These are phyloP conservation scores for Caenorhabditis wallacei DNA, from an alignment of 2,888 invertebrate genomes.

Conservation along the genomic window DNA sequence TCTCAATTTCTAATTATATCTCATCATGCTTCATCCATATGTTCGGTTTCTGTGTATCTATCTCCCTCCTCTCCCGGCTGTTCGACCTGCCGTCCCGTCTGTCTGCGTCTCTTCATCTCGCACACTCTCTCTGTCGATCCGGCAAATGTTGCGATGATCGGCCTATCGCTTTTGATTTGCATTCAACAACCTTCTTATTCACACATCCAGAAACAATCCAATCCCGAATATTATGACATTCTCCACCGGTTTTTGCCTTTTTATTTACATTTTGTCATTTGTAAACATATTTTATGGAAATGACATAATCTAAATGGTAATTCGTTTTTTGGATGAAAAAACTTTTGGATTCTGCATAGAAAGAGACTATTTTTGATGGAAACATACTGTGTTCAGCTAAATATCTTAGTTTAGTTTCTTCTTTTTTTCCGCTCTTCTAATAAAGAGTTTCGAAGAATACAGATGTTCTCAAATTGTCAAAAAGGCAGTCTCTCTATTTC, in stretches of 20 bases:
- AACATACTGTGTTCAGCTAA: too few species aligned
- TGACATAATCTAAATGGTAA: too few species aligned
- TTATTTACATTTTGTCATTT: constrained; percentile 6
- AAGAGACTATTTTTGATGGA: too few species aligned
- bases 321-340: too few species aligned
- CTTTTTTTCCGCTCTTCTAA: too few species aligned
- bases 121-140: constrained; percentile 39
- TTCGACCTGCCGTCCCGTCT: constrained; percentile 19
- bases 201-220: constrained; percentile 35
- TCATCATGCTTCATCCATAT: constrained; percentile 53
- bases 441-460: too few species aligned
- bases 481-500: too few species aligned
- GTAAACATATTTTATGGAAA: constrained; percentile 9
- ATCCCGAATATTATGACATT: constrained; percentile 2
- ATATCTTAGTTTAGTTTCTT: too few species aligned
- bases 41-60: constrained; percentile 46
- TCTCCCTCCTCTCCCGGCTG: constrained; percentile 33
- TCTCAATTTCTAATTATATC: constrained; percentile 18
- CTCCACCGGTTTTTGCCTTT: neutral
- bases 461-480: too few species aligned
- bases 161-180: constrained; percentile 53
- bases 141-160: constrained; percentile 57
- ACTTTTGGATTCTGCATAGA: too few species aligned
- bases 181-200: constrained; percentile 48
- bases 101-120: constrained; percentile 44